A percentile compares a stretch with the other conserved stretches of the same genome.
Evolutionary conservation across 2,113 vertebrate genomes (phyloP).

Genomic region (Acrocephalus arundinaceus): DNA sequence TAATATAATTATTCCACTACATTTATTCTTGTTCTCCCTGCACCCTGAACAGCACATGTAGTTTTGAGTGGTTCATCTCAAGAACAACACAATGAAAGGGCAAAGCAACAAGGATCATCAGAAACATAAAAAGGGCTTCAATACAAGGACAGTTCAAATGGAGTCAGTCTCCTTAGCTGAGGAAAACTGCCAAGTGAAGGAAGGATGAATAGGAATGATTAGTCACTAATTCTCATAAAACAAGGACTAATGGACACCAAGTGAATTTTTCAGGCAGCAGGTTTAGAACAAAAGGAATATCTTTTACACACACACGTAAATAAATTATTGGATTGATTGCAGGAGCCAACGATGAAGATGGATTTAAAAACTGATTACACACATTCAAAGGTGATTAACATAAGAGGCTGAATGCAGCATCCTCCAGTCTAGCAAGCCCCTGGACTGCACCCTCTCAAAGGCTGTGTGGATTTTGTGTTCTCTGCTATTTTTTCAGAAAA

Average conservation of each 20-base stretch:
- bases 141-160: neutral
- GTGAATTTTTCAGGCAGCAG: neutral
- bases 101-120: neutral
- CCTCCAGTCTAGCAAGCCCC: neutral
- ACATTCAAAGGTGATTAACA: neutral
- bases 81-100: neutral
- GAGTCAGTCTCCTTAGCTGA: neutral
- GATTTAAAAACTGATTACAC: neutral
- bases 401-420: neutral
- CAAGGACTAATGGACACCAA: neutral
- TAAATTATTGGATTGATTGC: neutral
- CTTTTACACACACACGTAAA: neutral
- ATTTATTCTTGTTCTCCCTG: neutral
- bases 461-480: neutral
- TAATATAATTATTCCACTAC: neutral
- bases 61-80: neutral
- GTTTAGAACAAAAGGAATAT: neutral
- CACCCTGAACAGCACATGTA: neutral
- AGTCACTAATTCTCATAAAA: neutral
- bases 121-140: neutral
- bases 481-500: neutral
- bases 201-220: neutral
- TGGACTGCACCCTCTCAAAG: neutral
- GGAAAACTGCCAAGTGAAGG: neutral
- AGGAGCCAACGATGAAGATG: rapidly evolving